Percentiles rank a stretch among this genome's conserved stretches.
phyloP scores from a whole-genome alignment of 2,888 invertebrate species.

The Drosophila kokeensis region DNA sequence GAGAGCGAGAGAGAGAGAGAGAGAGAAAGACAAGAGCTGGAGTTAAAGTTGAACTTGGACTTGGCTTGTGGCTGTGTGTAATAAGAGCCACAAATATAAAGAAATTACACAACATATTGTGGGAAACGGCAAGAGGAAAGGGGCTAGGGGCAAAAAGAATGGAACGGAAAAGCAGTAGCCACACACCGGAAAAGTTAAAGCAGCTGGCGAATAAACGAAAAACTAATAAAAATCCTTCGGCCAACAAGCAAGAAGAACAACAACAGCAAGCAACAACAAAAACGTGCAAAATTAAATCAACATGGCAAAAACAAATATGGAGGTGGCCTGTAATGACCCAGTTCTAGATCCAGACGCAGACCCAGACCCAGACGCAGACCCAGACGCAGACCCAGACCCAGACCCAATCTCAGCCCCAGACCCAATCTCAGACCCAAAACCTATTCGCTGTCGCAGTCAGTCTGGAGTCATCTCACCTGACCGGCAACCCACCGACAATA shows the following conservation, averaged over 20 bases:
- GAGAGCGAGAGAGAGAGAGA: neutral
- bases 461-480: slow-evolving; percentile 36
- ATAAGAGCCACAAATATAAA: slow-evolving; percentile 82
- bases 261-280: slow-evolving; percentile 33
- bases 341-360: neutral
- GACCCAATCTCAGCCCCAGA: too few relatives aligned
- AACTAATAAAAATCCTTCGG: slow-evolving; percentile 80
- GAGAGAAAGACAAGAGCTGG: slow-evolving; percentile 1
- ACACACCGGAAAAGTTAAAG: slow-evolving; percentile 73
- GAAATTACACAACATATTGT: slow-evolving; percentile 67
- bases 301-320: slow-evolving; percentile 29
- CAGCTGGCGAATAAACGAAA: slow-evolving; percentile 77
- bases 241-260: slow-evolving; percentile 42
- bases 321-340: slow-evolving; percentile 48
- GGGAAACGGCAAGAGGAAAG: slow-evolving; percentile 4
- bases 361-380: neutral
- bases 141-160: neutral
- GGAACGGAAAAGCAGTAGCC: slow-evolving; percentile 27
- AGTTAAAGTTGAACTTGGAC: slow-evolving; percentile 32
- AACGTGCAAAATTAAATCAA: slow-evolving; percentile 13
- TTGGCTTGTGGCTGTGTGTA: slow-evolving; percentile 31
- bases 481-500: slow-evolving; percentile 9
- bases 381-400: neutral
- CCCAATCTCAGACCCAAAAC: too few relatives aligned
- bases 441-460: neutral